Evolutionary conservation across 2,888 invertebrate genomes (phyloP), one percentile per base, ranked within the genome.

Genomic region (Muscina levida): DNA sequence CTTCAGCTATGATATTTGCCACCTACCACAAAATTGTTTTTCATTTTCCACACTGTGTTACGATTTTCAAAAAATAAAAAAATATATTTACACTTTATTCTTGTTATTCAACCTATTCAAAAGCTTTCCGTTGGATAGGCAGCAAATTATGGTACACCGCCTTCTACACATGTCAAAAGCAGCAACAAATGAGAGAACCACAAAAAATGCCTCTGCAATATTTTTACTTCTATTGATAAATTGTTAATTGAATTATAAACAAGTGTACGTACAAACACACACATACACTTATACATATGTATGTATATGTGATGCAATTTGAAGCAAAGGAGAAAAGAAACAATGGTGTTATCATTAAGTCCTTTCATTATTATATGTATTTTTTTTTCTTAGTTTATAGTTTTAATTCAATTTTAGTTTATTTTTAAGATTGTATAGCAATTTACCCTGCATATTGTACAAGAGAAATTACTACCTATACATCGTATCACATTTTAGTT

Each of bases 201-300:
- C 39, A 51, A 57, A 56, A 17, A 22, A 77, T 57, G 71, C 66
- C 66, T 77, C 71, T 72, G 59, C 51, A 77, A 77, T 67, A 59
- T 39, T 67, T 56, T 71, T 26, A 56, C 37, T 66, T 37, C 17
- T 42, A 68, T 42, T 31, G n/a, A 70, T 53, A 53, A 31, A 24
- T 53, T 22, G 53, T 53, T 53, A 53, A 22, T 53, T 53, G 22
- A 53, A 22, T 10, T 24, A 53, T 10, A 24, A 11, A 13, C 53
- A 53, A 22, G 15, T 24, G 13, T 31, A 39, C 39, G 42, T 19
- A 11, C 39, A 57, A 39, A 31, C 31, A 42, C 1, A n/a, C n/a
- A n/a, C n/a, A 48, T n/a, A n/a, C n/a, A n/a, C n/a, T n/a, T n/a
- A n/a, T n/a, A n/a, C n/a, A n/a, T n/a, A n/a, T n/a, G n/a, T n/a